Conservation (phyloP, 2,113 vertebrate genomes). For the Nesoenas mayeri region DNA sequence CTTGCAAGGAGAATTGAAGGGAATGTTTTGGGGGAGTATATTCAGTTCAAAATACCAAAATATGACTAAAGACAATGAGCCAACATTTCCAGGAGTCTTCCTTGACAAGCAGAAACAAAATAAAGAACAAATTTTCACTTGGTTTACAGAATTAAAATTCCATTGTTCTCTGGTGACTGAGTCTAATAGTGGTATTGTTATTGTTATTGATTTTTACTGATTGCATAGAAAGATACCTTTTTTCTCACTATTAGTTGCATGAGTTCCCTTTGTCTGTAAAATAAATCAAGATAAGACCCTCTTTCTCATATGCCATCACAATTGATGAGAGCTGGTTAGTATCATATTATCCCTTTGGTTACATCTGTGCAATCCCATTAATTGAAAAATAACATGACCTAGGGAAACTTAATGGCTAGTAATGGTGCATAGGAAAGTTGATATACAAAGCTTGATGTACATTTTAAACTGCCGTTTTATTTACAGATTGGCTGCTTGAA, state of each 20-base stretch:
- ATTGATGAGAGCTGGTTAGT: neutral
- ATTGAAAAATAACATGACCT: neutral
- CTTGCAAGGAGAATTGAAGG: neutral
- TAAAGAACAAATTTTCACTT: neutral
- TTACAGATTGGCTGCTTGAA: neutral
- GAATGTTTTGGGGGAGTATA: neutral
- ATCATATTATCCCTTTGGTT: neutral
- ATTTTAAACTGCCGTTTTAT: neutral
- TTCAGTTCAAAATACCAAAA: neutral
- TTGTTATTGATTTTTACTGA: neutral
- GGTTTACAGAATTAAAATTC: neutral
- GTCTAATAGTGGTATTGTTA: neutral
- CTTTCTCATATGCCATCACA: neutral
- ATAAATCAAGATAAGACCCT: neutral
- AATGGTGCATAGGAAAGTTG: neutral
- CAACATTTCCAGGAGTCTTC: neutral
- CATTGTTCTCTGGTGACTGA: neutral
- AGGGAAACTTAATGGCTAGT: neutral
- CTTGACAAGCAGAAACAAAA: neutral
- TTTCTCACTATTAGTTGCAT: neutral
- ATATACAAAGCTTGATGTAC: neutral
- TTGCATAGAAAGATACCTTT: neutral
- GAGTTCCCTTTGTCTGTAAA: neutral
- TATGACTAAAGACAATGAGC: neutral
- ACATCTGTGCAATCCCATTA: neutral